Base-by-base conservation (phyloP, 1,140 invertebrate genomes). In the Papilio dardanus region DNA sequence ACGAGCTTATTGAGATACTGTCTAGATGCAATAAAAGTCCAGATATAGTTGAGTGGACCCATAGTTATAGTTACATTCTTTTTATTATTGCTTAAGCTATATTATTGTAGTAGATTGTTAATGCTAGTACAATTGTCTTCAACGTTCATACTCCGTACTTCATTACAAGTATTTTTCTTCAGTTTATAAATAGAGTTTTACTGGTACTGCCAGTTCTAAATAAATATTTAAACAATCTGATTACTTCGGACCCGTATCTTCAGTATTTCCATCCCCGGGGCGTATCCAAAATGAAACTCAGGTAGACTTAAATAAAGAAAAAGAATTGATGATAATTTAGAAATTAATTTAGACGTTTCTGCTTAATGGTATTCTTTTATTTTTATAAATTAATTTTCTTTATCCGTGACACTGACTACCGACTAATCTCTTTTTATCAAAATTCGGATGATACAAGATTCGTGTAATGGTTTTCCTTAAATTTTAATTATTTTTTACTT, bases 211-310 rank as follows among this genome's bases (percentile, higher is more conserved):
- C n/a, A 46, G 42, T 16, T 54, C 21, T 24, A 10, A 10, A 54
- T 54, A 24, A 54, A 54, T 54, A 54, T 54, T 54, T 54, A 6
- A 54, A 54, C 50, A 54, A 54, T 12, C 19, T 54, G 50, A 54
- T 54, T 54, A 54, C 50, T 54, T 21, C 50, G 50, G 50, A 54
- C 50, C 50, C 50, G 50, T 54, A 54, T 54, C 50, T 54, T 54
- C 50, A 54, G 50, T 54, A 54, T 54, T 54, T 54, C 50, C 24
- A 54, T 54, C 50, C 50, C 50, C 50, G 50, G 46, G 50, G 50
- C 50, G n/a, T 21, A 46, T 46, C 42, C n/a, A 7, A 24, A 8
- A 54, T 21, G 50, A 24, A 54, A 54, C 10, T 54, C 50, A 54
- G 50, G n/a, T 54, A 54, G 50, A 10, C 50, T 54, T 24, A 54